These are phyloP conservation scores for Andrena fulva DNA, from an alignment of 2,888 invertebrate genomes.

Conservation along the genomic window DNA sequence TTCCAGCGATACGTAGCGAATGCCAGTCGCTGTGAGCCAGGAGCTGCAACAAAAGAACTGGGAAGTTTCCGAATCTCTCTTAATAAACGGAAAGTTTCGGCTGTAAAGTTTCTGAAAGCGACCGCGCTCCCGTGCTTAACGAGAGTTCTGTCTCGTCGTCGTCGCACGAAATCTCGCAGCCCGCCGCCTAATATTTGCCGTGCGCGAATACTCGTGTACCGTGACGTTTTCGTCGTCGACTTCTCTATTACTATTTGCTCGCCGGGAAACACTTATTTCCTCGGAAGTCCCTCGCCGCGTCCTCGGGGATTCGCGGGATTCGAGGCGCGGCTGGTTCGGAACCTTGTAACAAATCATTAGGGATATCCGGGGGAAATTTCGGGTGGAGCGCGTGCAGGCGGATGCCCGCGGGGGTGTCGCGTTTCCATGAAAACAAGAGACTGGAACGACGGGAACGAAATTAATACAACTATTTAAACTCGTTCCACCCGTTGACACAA, in stretches of 20 bases:
- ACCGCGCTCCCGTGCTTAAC: conserved; percentile 59
- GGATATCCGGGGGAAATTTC: conserved; percentile 29
- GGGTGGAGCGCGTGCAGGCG: not conserved
- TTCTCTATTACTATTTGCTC: conserved; percentile 31
- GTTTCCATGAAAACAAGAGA: not conserved
- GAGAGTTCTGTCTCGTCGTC: conserved; percentile 50
- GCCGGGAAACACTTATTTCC: conserved; percentile 15
- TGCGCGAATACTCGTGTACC: conserved; percentile 42
- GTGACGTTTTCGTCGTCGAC: conserved; percentile 20
- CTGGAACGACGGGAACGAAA: not conserved
- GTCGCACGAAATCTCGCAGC: conserved; percentile 53
- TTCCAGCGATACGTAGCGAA: conserved; percentile 23
- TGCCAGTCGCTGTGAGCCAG: conserved; percentile 21
- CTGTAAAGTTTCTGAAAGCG: conserved; percentile 49
- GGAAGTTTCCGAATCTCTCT: conserved; percentile 68
- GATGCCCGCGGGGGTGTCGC: conserved; percentile 7
- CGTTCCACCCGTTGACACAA: not conserved
- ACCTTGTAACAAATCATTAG: conserved; percentile 7
- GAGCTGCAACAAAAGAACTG: conserved; percentile 57
- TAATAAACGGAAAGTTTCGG: conserved; percentile 66
- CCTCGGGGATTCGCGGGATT: not conserved
- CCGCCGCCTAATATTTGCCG: conserved; percentile 64
- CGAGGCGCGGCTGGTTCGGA: not conserved
- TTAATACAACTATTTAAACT: conserved; percentile 17
- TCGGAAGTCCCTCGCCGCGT: not conserved